A percentile compares a stretch with the other conserved stretches of the same genome.
These are phyloP conservation scores for Drosophila mettleri DNA, from an alignment of 2,888 invertebrate species.

Conservation along the genomic window DNA sequence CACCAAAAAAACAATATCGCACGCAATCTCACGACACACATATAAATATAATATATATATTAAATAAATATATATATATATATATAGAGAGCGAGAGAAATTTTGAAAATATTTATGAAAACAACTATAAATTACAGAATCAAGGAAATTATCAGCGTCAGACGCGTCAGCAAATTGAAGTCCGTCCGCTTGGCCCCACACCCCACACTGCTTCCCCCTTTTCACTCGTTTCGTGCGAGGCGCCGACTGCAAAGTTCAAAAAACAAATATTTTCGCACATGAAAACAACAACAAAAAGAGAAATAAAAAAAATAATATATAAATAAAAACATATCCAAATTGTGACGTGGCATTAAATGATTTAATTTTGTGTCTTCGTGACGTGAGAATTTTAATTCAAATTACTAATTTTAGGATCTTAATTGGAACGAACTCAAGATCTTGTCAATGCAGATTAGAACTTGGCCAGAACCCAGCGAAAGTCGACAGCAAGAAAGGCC, in stretches of 20 bases:
- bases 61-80: not conserved
- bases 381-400: conserved; percentile 35
- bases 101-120: conserved; percentile 58
- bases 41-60: not conserved
- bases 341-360: conserved; percentile 29
- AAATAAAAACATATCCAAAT: conserved; percentile 10
- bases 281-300: not conserved
- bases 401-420: conserved; percentile 24
- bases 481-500: not conserved
- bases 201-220: no score
- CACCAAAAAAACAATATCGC: conserved; percentile 13
- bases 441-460: conserved; percentile 2
- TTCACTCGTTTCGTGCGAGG: not conserved
- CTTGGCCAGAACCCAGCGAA: not conserved
- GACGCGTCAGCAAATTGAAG: conserved; percentile 60
- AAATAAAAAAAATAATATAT: not conserved
- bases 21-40: conserved; percentile 6
- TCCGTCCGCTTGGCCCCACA: not conserved
- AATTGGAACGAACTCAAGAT: conserved; percentile 29
- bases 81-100: not conserved
- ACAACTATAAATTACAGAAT: conserved; percentile 77
- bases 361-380: conserved; percentile 31
- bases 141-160: conserved; percentile 74
- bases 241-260: conserved; percentile 45
- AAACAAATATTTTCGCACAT: conserved; percentile 43